Conservation (phyloP, 1,140 invertebrate genomes). For the Bactericera cockerelli region DNA sequence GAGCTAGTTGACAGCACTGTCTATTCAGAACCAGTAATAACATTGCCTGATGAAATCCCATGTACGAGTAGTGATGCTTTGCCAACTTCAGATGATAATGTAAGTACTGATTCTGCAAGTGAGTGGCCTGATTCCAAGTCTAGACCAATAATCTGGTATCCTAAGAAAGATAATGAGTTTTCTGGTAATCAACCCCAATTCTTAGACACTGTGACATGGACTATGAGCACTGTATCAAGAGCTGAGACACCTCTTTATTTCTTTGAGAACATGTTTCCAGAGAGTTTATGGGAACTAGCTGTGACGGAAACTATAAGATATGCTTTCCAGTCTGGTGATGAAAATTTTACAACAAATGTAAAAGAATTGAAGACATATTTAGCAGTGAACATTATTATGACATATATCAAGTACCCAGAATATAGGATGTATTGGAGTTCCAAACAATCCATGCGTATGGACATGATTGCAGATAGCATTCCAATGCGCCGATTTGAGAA, state of each 20-base stretch:
- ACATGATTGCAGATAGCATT: conserved; percentile 10
- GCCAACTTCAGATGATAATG: background rate
- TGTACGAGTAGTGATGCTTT: background rate
- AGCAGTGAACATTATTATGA: conserved; percentile 17
- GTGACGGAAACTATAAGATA: conserved; percentile 12
- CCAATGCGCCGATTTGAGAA: conserved; percentile 6
- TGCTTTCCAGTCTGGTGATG: conserved; percentile 10
- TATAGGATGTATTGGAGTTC: conserved; percentile 16
- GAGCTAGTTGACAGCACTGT: background rate
- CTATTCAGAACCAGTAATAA: background rate
- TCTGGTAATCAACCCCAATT: background rate
- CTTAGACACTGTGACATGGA: background rate
- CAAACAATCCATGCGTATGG: conserved; percentile 8
- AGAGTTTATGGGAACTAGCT: background rate
- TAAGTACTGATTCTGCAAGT: background rate
- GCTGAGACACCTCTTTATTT: conserved; percentile 12
- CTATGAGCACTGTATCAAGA: background rate
- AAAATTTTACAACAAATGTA: conserved; percentile 12
- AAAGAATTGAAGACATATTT: conserved; percentile 14
- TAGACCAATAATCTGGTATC: background rate
- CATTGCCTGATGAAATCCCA: background rate
- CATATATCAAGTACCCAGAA: conserved; percentile 15
- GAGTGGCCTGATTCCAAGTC: background rate
- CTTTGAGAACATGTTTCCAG: conserved; percentile 12
- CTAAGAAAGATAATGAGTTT: conserved; percentile 9